These are phyloP conservation scores for Drosophila elegans DNA, from an alignment of 1,140 invertebrate genomes.

Conservation along the genomic window DNA sequence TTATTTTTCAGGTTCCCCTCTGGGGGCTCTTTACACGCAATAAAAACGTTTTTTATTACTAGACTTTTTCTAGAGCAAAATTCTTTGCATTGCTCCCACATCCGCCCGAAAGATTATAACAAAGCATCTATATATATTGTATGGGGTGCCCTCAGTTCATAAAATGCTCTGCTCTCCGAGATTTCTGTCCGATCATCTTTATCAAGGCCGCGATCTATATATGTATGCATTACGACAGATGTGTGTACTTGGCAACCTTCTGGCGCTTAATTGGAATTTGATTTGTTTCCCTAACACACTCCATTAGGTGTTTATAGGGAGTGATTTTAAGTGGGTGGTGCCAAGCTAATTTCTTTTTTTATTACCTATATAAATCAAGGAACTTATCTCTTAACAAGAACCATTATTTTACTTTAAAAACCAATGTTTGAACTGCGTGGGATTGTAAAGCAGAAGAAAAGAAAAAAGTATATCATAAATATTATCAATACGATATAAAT, in stretches of 20 bases:
- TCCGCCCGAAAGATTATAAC: constrained; percentile 58
- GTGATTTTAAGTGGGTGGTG: constrained; percentile 10
- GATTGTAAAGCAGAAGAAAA: neutral
- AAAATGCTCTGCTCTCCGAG: constrained; percentile 45
- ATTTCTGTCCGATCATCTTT: constrained; percentile 63
- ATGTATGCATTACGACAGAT: constrained; percentile 24
- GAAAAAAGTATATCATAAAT: too few species aligned
- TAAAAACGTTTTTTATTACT: constrained; percentile 66
- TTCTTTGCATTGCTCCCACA: constrained; percentile 71
- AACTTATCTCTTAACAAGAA: neutral
- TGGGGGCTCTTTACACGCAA: constrained; percentile 62
- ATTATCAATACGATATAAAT: too few species aligned
- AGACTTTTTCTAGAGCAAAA: constrained; percentile 53
- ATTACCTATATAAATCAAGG: neutral
- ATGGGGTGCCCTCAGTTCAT: constrained; percentile 54
- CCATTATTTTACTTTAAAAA: neutral
- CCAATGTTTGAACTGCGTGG: neutral
- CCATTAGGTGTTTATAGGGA: constrained; percentile 4
- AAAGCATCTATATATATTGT: constrained; percentile 43
- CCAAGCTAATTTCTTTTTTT: neutral
- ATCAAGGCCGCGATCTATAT: constrained; percentile 68
- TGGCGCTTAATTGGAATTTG: constrained; percentile 39
- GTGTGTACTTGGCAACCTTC: constrained; percentile 38
- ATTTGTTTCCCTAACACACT: constrained; percentile 31
- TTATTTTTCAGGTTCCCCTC: constrained; percentile 19